Base-by-base conservation (phyloP, 2,797 vertebrate genomes). In the Brachyalestes nurse region DNA sequence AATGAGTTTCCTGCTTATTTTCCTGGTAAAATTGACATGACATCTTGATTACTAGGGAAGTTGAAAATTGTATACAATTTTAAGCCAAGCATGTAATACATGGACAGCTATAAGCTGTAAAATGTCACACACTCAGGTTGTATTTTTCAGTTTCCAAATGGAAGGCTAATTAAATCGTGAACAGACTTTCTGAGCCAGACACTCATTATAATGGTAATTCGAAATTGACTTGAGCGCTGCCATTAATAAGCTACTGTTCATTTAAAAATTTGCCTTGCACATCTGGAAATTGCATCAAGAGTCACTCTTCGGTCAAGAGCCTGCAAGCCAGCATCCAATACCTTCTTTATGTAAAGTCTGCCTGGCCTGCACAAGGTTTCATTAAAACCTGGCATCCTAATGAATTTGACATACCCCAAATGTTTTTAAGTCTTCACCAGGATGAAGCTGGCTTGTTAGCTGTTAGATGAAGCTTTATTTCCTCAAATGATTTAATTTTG, bases 191-290 rank as follows among this genome's bases (percentile, higher is more conserved):
- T 28, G 38, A 19, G 25, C 13, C 42, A 78, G 51, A 69, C 42
- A 51, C 38, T 71, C 55, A 71, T 70, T 78, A 60, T 60, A 71
- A 61, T 47, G 55, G 53, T 34, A 14, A 45, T 60, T 78, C 60
- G 17, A 51, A 60, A 61, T 2, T 71, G 40, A 61, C 40, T 13
- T 25, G 58, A 34, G 23, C 21, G 34, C 28, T n/a, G 7, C 6
- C 40, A 49, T 49, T 19, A 60, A 77, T 28, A 28, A 9, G n/a
- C n/a, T 64, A 12, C 28, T 23, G n/a, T 60, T 60, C 21, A 70
- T 58, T 77, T 69, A 17, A 60, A 49, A 8, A 60, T 62, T 14
- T 14, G 13, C 14, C 23, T 2, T 58, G 67, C 19, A 45, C 21
- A 69, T 69, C 21, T 67, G 9, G 49, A 16, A 61, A 70, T 25